Percentiles rank a stretch among this genome's conserved stretches.
These are phyloP conservation scores for Trachops cirrhosus DNA, from an alignment of 2,797 vertebrate genomes.

Conservation along the genomic window DNA sequence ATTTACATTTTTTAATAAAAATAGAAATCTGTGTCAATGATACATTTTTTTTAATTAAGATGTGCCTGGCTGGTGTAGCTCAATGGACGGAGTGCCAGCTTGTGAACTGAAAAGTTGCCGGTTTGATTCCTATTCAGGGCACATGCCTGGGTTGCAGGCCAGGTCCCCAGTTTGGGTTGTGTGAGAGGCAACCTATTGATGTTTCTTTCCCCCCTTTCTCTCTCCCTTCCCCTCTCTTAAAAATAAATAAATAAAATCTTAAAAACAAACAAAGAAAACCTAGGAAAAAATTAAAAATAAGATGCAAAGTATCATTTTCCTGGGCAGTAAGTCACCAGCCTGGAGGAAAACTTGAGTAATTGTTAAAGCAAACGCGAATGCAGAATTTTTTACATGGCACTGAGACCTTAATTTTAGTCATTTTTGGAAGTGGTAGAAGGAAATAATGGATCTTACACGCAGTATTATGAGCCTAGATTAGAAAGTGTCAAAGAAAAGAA, in stretches of 20 bases:
- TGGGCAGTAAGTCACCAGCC: not conserved
- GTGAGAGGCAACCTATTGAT: too few relatives aligned
- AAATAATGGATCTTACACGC: not conserved
- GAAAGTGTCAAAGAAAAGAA: conserved; percentile 41
- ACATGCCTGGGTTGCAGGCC: too few relatives aligned
- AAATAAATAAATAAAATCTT: too few relatives aligned
- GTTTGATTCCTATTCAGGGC: too few relatives aligned
- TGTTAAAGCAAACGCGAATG: not conserved
- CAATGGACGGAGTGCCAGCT: too few relatives aligned
- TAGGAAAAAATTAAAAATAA: not conserved
- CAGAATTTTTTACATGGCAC: not conserved
- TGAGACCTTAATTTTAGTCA: not conserved
- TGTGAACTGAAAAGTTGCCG: too few relatives aligned
- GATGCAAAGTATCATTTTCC: not conserved
- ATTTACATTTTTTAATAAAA: not conserved
- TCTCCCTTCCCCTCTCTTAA: too few relatives aligned
- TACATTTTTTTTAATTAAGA: not conserved
- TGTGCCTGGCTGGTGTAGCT: too few relatives aligned
- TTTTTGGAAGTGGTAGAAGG: not conserved
- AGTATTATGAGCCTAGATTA: not conserved
- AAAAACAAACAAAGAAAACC: too few relatives aligned
- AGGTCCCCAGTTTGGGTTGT: too few relatives aligned
- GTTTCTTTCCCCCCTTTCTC: too few relatives aligned
- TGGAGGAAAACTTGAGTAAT: not conserved
- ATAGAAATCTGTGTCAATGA: not conserved